phyloP scores from a whole-genome alignment of 2,113 vertebrate species.

The Nicator chloris region DNA sequence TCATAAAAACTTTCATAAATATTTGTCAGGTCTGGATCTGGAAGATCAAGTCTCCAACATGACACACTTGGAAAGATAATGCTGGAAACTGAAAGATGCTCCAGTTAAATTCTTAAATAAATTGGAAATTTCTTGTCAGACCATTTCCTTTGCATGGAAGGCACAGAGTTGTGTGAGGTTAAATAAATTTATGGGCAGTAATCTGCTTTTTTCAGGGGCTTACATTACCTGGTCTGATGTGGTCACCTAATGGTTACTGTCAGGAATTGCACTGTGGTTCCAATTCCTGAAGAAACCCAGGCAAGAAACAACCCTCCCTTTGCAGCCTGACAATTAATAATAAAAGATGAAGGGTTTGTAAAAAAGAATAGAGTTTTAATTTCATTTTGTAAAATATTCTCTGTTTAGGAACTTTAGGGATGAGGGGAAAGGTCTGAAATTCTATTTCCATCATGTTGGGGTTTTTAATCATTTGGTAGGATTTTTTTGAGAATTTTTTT shows the following conservation, averaged over 20 bases:
- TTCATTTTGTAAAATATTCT: background rate
- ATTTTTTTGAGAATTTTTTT: background rate
- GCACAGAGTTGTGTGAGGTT: background rate
- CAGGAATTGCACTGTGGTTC: constrained; percentile 44
- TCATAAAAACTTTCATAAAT: background rate
- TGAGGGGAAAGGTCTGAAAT: background rate
- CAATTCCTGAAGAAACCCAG: background rate
- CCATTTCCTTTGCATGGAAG: background rate
- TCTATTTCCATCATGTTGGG: background rate
- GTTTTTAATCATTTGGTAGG: background rate
- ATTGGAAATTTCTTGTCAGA: background rate
- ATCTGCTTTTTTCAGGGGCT: background rate
- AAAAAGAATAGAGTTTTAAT: background rate
- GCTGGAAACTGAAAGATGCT: background rate
- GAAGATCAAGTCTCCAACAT: background rate
- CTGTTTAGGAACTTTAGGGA: background rate
- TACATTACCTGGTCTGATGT: constrained; percentile 66
- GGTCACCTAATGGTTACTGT: constrained; percentile 69
- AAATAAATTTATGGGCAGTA: background rate
- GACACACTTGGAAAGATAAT: fast-evolving
- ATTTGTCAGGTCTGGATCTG: background rate
- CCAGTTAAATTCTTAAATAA: background rate
- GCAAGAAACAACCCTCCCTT: background rate
- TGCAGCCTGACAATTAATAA: background rate
- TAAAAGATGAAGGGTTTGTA: background rate